A percentile compares a stretch with the other conserved stretches of the same genome.
Conservation (phyloP, 1,140 invertebrate genomes). For the Pararge aegeria region DNA sequence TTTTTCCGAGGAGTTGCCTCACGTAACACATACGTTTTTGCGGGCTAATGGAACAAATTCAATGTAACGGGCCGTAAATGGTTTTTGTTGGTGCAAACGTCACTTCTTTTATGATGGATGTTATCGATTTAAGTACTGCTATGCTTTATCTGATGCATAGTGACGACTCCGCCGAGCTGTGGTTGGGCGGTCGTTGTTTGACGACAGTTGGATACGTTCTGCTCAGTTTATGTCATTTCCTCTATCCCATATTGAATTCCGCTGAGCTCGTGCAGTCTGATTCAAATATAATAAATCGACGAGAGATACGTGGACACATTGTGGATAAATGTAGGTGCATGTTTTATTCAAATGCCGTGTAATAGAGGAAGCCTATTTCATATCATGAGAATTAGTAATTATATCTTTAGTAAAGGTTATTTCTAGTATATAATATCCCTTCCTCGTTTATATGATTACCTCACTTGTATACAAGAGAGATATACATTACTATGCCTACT, state of each 20-base stretch:
- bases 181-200: slow-evolving; percentile 28
- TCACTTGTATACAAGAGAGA: no score
- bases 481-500: no score
- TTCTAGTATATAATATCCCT: not conserved
- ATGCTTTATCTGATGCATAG: slow-evolving; percentile 25
- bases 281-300: slow-evolving; percentile 21
- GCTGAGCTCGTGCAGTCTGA: not conserved
- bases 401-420: not conserved
- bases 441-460: no score
- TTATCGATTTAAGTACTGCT: slow-evolving; percentile 29
- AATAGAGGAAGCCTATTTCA: slow-evolving; percentile 7
- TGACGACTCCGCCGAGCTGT: slow-evolving; percentile 12
- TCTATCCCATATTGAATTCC: slow-evolving; percentile 14
- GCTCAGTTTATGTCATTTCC: slow-evolving; percentile 14
- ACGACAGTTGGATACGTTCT: slow-evolving; percentile 18
- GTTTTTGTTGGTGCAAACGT: slow-evolving; percentile 44
- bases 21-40: slow-evolving; percentile 59
- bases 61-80: slow-evolving; percentile 40
- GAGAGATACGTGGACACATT: slow-evolving; percentile 9
- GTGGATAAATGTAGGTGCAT: slow-evolving; percentile 14
- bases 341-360: slow-evolving; percentile 17
- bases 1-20: slow-evolving; percentile 42
- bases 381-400: slow-evolving; percentile 1
- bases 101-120: slow-evolving; percentile 43
- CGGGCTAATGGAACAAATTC: slow-evolving; percentile 34